Evolutionary conservation across 2,888 invertebrate genomes (phyloP).

Genomic region (Auanema freiburgensis): DNA sequence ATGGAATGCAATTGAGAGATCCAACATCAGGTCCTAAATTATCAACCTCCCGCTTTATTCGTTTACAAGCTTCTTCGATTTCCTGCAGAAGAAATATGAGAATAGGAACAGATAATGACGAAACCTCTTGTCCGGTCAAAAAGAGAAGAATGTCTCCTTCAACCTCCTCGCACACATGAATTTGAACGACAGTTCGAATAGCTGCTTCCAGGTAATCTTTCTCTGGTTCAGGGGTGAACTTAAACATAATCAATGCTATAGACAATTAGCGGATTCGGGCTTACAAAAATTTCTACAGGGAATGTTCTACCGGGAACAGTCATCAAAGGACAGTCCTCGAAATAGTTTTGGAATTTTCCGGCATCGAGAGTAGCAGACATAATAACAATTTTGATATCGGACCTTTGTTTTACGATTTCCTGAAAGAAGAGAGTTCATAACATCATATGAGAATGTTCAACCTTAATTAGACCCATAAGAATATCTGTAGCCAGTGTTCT

Average conservation of each 20-base stretch:
- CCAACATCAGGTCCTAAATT: conserved; percentile 87
- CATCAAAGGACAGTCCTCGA: conserved; percentile 96
- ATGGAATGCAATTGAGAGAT: conserved; percentile 93
- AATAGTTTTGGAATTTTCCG: conserved; percentile 96
- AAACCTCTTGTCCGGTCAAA: conserved; percentile 76
- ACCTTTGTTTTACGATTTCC: conserved; percentile 89
- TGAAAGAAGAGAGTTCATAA: conserved; percentile 70
- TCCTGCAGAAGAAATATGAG: conserved; percentile 69
- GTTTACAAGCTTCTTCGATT: conserved; percentile 97
- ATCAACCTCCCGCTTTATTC: conserved; percentile 92
- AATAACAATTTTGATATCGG: conserved; percentile 91
- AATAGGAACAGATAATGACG: background rate
- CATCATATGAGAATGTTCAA: conserved; percentile 7
- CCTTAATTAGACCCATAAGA: conserved; percentile 84
- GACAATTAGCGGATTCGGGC: conserved; percentile 15
- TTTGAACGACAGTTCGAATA: conserved; percentile 92
- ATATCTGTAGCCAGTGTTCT: conserved; percentile 97
- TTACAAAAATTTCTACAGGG: conserved; percentile 87
- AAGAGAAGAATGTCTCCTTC: conserved; percentile 87
- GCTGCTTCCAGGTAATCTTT: conserved; percentile 96
- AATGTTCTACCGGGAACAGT: conserved; percentile 94
- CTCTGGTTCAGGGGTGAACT: conserved; percentile 96
- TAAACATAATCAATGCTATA: conserved; percentile 20
- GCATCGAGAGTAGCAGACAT: conserved; percentile 99
- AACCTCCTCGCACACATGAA: conserved; percentile 78